Conservation (phyloP, 2,797 vertebrate genomes). For the Potorous gilbertii region DNA sequence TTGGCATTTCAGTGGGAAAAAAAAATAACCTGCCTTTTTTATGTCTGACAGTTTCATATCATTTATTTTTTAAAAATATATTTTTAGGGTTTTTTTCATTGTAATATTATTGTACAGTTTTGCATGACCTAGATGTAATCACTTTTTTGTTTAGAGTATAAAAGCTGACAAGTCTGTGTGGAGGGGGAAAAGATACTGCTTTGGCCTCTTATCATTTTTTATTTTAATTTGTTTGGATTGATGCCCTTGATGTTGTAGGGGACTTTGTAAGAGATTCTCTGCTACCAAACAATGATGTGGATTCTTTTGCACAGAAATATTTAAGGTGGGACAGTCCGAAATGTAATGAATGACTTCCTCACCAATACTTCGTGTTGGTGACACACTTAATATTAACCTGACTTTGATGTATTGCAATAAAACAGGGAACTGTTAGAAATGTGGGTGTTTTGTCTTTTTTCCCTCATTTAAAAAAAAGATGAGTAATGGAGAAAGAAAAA, state of each 20-base stretch:
- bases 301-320: constrained; percentile 98
- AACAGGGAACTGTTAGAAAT: constrained; percentile 94
- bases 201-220: constrained; percentile 85
- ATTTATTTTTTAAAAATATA: constrained; percentile 87
- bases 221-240: constrained; percentile 86
- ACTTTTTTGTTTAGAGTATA: constrained; percentile 88
- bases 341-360: constrained; percentile 90
- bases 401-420: constrained; percentile 98
- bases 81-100: constrained; percentile 89
- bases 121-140: constrained; percentile 97
- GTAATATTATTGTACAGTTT: constrained; percentile 99
- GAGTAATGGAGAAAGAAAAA: not conserved
- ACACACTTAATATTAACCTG: constrained; percentile 95
- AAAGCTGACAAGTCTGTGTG: constrained; percentile 83
- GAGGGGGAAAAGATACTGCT: constrained; percentile 83
- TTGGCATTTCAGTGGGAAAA: constrained; percentile 88
- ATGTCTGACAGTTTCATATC: constrained; percentile 92
- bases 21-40: constrained; percentile 91
- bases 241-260: constrained; percentile 90
- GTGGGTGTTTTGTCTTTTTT: constrained; percentile 76
- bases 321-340: constrained; percentile 94
- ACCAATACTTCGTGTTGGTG: constrained; percentile 91
- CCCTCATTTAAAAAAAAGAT: not conserved
- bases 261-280: constrained; percentile 93
- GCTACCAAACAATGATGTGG: constrained; percentile 92